Conservation (phyloP, 2,888 invertebrate species). For the Tiliacea aurago region DNA sequence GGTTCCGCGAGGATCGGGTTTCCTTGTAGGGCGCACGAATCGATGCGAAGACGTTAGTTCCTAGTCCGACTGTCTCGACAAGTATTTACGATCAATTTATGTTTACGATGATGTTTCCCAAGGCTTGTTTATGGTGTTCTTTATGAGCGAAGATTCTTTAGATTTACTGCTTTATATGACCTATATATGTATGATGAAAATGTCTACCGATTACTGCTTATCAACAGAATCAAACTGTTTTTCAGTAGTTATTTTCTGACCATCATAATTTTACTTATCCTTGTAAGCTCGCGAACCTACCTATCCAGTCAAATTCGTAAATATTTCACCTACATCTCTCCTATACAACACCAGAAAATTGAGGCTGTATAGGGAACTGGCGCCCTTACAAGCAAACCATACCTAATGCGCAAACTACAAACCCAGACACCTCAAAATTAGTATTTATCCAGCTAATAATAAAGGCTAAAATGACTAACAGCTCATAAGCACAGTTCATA, state of each 20-base stretch:
- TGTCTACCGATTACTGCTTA: neutral
- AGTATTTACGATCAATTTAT: conserved; percentile 41
- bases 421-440: conserved; percentile 25
- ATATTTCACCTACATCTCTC: conserved; percentile 18
- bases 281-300: neutral
- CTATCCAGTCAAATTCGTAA: neutral
- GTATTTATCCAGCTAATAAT: conserved; percentile 39
- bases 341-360: conserved; percentile 23
- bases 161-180: neutral
- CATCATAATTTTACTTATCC: neutral
- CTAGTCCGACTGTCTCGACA: conserved; percentile 36
- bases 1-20: conserved; percentile 77
- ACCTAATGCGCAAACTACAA: conserved; percentile 15
- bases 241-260: neutral
- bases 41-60: conserved; percentile 64
- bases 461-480: conserved; percentile 51
- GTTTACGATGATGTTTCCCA: conserved; percentile 2
- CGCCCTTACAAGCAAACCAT: conserved; percentile 22
- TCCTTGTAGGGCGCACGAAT: conserved; percentile 75
- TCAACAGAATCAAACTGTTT: neutral
- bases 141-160: neutral
- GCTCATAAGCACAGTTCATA: conserved; percentile 9
- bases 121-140: conserved; percentile 7
- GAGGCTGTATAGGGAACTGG: conserved; percentile 44
- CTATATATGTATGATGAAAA: neutral